Evolutionary conservation across 2,797 vertebrate genomes (phyloP).

Genomic region (Notoglanidium macrostoma): DNA sequence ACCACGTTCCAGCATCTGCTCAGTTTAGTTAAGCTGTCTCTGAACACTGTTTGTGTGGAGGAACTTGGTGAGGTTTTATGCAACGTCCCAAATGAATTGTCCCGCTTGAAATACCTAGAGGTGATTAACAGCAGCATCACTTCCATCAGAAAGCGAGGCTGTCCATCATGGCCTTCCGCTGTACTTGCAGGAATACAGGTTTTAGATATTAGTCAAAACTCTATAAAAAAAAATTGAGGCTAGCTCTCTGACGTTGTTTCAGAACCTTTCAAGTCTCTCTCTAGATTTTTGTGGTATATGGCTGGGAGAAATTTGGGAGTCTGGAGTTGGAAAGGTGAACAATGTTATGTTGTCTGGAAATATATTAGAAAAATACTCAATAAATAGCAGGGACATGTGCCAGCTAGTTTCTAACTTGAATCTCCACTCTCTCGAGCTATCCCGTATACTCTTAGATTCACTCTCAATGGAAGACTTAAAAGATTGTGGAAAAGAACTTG

Average conservation of each 20-base stretch:
- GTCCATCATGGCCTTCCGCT: constrained; percentile 42
- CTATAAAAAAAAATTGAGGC: constrained; percentile 35
- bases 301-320: constrained; percentile 47
- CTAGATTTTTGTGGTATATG: constrained; percentile 20
- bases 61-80: constrained; percentile 52
- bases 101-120: constrained; percentile 21
- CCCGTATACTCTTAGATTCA: background rate
- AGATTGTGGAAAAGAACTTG: constrained; percentile 39
- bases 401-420: constrained; percentile 30
- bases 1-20: constrained; percentile 31
- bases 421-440: constrained; percentile 27
- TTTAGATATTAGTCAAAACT: constrained; percentile 31
- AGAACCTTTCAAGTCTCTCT: constrained; percentile 48
- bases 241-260: constrained; percentile 41
- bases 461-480: constrained; percentile 26
- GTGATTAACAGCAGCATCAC: constrained; percentile 21
- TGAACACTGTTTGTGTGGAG: constrained; percentile 4
- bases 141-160: constrained; percentile 33
- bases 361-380: background rate
- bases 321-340: constrained; percentile 42
- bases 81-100: constrained; percentile 38
- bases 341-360: constrained; percentile 23
- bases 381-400: constrained; percentile 40
- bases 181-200: constrained; percentile 47
- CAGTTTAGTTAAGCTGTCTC: constrained; percentile 26